Base-by-base conservation (phyloP, 2,888 invertebrate genomes). In the Omphaloscelis lunosa region DNA sequence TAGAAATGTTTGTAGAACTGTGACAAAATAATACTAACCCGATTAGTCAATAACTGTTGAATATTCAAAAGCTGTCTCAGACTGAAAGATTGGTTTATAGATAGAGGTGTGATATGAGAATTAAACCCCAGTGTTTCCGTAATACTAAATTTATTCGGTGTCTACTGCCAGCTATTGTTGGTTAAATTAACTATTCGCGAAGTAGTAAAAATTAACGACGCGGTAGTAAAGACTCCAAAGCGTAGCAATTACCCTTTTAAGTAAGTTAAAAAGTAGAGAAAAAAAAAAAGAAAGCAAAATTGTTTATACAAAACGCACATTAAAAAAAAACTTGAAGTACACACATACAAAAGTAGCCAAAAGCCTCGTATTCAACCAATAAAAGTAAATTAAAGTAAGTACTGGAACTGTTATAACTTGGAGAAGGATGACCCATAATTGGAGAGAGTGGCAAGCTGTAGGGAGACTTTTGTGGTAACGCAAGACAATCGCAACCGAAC, bases 11-110 rank as follows among this genome's bases (percentile, higher is more conserved):
- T 80, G 63, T 80, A 74, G 79, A 83, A 75, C 71, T 63, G 76
- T 83, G 80, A 73, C 83, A 85, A 77, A 81, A 81, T 82, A 80
- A 81, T 82, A 65, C 23, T 67, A 66, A 72, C 82, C 73, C 67
- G 73, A 82, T 74, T 82, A 78, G 78, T 78, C 74, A 82, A 86
- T 75, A 82, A 82, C 58, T 70, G 67, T 75, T 84, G 83, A 86
- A 84, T 84, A 84, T 84, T 82, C 83, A 84, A 69, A 67, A 23
- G 66, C 79, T 82, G 86, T 86, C 86, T 53, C 23, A 71, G 8
- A 29, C 48, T 72, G 83, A 79, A 86, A 75, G 74, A 82, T 82
- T 86, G 69, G 56, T 85, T 77, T 70, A 53, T 59, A 70, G 72
- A 58, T 74, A 39, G 59, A 84, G 53, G 63, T 82, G 81, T 75